A percentile compares a stretch with the other conserved stretches of the same genome.
phyloP scores from a whole-genome alignment of 2,888 invertebrate genomes.

The Synanthedon formicaeformis region DNA sequence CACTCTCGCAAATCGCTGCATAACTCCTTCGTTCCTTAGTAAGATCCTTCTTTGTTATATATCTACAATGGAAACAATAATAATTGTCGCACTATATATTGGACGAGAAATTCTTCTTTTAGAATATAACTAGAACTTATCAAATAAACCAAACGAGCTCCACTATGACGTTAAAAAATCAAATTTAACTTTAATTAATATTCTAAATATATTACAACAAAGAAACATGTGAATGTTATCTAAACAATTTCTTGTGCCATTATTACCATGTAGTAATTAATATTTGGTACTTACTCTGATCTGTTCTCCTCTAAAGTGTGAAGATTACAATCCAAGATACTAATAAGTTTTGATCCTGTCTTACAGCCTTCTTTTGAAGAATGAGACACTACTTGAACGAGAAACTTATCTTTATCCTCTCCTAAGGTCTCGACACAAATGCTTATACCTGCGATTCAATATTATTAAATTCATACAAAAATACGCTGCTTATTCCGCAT shows the following conservation, averaged over 20 bases:
- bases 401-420: conserved; percentile 62
- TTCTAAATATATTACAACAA: no score
- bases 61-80: conserved; percentile 24
- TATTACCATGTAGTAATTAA: background rate
- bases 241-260: no score
- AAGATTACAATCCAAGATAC: conserved; percentile 70
- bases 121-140: no score
- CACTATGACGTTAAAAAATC: no score
- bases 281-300: conserved; percentile 48
- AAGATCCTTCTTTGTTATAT: conserved; percentile 45
- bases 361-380: conserved; percentile 68
- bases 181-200: no score
- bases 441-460: conserved; percentile 35
- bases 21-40: conserved; percentile 66
- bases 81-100: no score
- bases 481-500: background rate
- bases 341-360: conserved; percentile 70
- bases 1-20: conserved; percentile 63
- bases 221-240: no score
- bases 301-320: conserved; percentile 77
- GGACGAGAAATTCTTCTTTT: no score
- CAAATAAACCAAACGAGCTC: no score
- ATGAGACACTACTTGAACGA: conserved; percentile 72
- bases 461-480: no score
- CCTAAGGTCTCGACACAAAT: conserved; percentile 56